A percentile compares a stretch with the other conserved stretches of the same genome.
Conservation (phyloP, 1,140 invertebrate species). For the Rhyacophila brunnea region DNA sequence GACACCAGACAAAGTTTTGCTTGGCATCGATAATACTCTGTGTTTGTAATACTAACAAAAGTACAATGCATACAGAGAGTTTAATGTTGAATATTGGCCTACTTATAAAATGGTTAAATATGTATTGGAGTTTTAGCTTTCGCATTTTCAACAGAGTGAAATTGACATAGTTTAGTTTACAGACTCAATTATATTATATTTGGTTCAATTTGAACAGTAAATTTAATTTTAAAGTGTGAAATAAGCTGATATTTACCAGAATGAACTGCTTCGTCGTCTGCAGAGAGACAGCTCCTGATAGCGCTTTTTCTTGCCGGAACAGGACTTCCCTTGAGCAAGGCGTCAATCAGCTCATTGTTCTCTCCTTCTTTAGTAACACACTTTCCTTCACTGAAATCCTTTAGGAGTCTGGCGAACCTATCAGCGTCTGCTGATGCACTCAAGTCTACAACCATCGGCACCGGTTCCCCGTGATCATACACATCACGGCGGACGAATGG, state of each 20-base stretch:
- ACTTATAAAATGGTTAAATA: too few species aligned
- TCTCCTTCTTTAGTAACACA: too few species aligned
- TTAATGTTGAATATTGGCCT: too few species aligned
- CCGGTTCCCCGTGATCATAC: slow-evolving; percentile 30
- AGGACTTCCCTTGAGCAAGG: slow-evolving; percentile 39
- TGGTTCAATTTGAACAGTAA: too few species aligned
- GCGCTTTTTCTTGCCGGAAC: slow-evolving; percentile 50
- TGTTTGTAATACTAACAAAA: too few species aligned
- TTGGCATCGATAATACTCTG: too few species aligned
- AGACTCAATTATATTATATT: too few species aligned
- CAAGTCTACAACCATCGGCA: slow-evolving; percentile 42
- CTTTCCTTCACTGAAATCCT: slow-evolving; percentile 48
- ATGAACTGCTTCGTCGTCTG: slow-evolving; percentile 61
- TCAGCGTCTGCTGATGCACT: slow-evolving; percentile 46
- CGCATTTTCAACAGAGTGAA: too few species aligned
- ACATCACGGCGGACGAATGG: slow-evolving; percentile 19
- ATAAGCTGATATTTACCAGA: slow-evolving; percentile 53
- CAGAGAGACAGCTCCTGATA: slow-evolving; percentile 54
- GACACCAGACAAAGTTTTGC: too few species aligned
- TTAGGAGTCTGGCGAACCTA: slow-evolving; percentile 35
- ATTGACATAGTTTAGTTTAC: too few species aligned
- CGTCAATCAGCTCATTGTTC: slow-evolving; percentile 39
- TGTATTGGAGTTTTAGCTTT: too few species aligned
- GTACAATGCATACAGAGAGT: too few species aligned
- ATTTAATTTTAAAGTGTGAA: neutral